Percentiles rank a stretch among this genome's conserved stretches.
These are phyloP conservation scores for Eunapius fragilis DNA, from an alignment of 37 sponge, comb jelly and placozoan species.

Conservation along the genomic window DNA sequence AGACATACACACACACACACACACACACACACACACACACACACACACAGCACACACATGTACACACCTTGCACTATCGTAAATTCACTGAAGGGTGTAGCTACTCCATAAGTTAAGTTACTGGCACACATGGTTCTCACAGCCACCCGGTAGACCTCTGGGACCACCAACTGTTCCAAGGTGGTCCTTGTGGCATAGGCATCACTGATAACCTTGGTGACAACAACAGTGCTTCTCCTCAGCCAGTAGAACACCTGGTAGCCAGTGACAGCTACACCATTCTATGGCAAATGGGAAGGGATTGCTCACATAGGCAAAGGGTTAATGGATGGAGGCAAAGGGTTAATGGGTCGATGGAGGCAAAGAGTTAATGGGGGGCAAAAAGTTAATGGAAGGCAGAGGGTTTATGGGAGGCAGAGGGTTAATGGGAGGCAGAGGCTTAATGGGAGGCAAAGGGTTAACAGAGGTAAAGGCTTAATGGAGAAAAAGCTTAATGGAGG, in stretches of 20 bases:
- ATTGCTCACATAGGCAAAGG: background rate
- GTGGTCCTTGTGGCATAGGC: background rate
- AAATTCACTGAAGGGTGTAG: background rate
- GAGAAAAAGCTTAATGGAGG: background rate
- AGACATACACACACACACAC: background rate
- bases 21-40: background rate
- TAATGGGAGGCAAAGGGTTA: background rate
- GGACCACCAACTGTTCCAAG: background rate
- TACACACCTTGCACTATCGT: background rate
- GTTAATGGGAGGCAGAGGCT: background rate
- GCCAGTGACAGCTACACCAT: background rate
- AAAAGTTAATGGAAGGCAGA: background rate
- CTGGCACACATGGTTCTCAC: background rate
- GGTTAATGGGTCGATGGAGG: background rate
- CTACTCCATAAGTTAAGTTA: background rate
- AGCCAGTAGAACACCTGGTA: constrained; percentile 21
- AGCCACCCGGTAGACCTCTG: background rate
- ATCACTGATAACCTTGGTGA: background rate
- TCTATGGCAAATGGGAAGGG: background rate
- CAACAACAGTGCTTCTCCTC: background rate
- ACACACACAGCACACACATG: background rate
- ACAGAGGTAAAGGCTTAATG: background rate
- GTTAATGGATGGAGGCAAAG: background rate
- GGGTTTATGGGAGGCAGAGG: background rate
- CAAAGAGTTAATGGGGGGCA: background rate